phyloP scores from a whole-genome alignment of 2,113 vertebrate species.

The Osmerus mordax region DNA sequence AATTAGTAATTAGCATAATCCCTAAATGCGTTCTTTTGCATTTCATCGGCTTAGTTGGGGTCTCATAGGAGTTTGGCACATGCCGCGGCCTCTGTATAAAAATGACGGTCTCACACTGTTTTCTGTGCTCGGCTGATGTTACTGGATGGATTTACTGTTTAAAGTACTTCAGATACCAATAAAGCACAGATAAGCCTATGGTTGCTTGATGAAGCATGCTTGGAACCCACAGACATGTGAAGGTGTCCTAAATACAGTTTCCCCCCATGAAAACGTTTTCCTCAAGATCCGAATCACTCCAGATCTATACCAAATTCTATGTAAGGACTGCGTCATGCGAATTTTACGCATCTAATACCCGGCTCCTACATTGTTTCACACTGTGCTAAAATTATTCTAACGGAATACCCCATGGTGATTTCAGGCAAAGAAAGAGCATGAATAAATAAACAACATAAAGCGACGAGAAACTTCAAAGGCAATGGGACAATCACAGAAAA shows the following conservation, averaged over 20 bases:
- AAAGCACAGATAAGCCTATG: neutral
- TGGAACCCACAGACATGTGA: slow-evolving; percentile 20
- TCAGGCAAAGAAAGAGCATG: slow-evolving; percentile 58
- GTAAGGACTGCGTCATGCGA: slow-evolving; percentile 35
- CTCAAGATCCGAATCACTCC: slow-evolving; percentile 17
- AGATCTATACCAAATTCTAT: slow-evolving; percentile 16
- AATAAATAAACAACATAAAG: slow-evolving; percentile 74
- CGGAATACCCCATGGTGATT: slow-evolving; percentile 64
- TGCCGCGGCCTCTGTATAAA: slow-evolving; percentile 41
- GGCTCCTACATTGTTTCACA: slow-evolving; percentile 58
- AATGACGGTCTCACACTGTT: slow-evolving; percentile 32
- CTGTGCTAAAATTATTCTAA: slow-evolving; percentile 64
- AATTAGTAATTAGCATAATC: slow-evolving; percentile 70
- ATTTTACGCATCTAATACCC: slow-evolving; percentile 54
- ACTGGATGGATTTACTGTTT: no score
- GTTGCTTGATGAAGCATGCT: slow-evolving; percentile 25
- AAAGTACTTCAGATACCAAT: neutral
- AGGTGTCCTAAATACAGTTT: slow-evolving; percentile 21
- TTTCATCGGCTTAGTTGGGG: slow-evolving; percentile 49
- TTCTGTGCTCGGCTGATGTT: no score
- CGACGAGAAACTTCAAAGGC: slow-evolving; percentile 72
- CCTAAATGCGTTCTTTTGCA: slow-evolving; percentile 58
- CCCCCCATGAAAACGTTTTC: slow-evolving; percentile 8
- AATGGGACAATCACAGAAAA: slow-evolving; percentile 63
- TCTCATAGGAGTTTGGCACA: slow-evolving; percentile 55